A percentile compares a stretch with the other conserved stretches of the same genome.
Evolutionary conservation across 2,113 vertebrate genomes (phyloP).

Genomic region (Leucopsar rothschildi): DNA sequence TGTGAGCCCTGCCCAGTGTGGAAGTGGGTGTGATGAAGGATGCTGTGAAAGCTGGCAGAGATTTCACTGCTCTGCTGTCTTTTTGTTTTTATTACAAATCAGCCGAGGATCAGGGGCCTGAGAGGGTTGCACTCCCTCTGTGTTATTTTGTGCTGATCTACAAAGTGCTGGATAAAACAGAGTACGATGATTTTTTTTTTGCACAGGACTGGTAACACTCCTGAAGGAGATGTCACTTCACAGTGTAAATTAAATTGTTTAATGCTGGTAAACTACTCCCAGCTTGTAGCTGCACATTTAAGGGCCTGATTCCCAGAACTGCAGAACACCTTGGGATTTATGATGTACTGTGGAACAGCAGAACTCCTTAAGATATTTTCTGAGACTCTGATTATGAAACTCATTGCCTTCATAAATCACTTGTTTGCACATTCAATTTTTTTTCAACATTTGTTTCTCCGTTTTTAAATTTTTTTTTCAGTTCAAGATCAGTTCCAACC

Average conservation of each 20-base stretch:
- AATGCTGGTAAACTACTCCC: not conserved
- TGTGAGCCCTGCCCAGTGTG: not conserved
- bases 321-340: not conserved
- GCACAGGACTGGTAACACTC: not conserved
- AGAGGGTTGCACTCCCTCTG: not conserved
- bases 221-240: not conserved
- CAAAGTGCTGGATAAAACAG: not conserved
- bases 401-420: not conserved
- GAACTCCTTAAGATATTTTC: not conserved
- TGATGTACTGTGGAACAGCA: not conserved
- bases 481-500: not conserved
- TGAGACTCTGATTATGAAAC: not conserved
- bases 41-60: not conserved
- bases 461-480: not conserved
- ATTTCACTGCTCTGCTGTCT: not conserved
- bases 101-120: not conserved
- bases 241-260: not conserved
- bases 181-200: not conserved
- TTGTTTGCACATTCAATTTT: not conserved
- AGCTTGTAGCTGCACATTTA: not conserved
- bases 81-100: not conserved
- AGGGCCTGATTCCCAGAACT: not conserved
- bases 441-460: not conserved
- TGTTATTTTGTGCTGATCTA: not conserved
- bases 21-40: rapidly evolving